Conservation (phyloP, 2,888 invertebrate species). For the Notodonta dromedarius region DNA sequence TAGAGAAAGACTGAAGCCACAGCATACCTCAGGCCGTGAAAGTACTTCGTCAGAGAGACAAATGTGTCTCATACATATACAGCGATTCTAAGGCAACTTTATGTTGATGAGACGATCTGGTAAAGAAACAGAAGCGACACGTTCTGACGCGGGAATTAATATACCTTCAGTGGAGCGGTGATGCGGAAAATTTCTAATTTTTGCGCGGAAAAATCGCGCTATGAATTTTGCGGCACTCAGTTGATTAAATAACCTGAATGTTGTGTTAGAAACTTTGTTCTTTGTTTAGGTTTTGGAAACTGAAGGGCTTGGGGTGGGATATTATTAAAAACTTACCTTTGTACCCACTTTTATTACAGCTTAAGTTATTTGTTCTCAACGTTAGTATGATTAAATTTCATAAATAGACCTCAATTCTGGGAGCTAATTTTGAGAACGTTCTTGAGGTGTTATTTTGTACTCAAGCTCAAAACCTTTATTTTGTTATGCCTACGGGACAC, state of each 20-base stretch:
- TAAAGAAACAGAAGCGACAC: slow-evolving; percentile 39
- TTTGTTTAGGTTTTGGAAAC: neutral
- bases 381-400: no score
- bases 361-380: no score
- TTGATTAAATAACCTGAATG: slow-evolving; percentile 3
- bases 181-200: slow-evolving; percentile 7
- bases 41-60: slow-evolving; percentile 64
- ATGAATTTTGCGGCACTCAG: slow-evolving; percentile 5
- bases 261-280: slow-evolving; percentile 4
- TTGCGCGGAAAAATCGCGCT: neutral
- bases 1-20: slow-evolving; percentile 17
- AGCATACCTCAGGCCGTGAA: slow-evolving; percentile 56
- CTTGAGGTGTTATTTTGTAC: no score
- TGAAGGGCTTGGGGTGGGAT: neutral
- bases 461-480: no score
- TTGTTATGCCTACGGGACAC: no score
- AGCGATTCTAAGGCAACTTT: slow-evolving; percentile 43
- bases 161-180: slow-evolving; percentile 15
- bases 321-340: neutral
- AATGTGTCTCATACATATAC: slow-evolving; percentile 62
- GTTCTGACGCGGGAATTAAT: slow-evolving; percentile 23
- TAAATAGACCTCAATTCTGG: no score
- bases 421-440: no score
- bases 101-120: slow-evolving; percentile 41
- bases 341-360: neutral